A percentile compares a stretch with the other conserved stretches of the same genome.
Evolutionary conservation across 2,113 vertebrate species (phyloP).

Genomic region (Lanius ludovicianus): DNA sequence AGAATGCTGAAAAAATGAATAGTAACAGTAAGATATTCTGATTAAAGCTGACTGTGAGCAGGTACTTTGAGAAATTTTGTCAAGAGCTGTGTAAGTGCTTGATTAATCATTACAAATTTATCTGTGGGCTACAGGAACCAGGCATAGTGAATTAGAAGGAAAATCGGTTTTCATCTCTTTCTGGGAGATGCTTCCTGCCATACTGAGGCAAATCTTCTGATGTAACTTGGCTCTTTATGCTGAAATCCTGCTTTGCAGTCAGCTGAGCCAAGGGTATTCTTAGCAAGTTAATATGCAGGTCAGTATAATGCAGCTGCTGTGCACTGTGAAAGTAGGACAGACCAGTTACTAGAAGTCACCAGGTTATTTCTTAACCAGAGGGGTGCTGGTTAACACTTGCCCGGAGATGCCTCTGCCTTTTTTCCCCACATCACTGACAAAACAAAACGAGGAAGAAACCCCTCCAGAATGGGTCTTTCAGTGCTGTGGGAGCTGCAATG

Average conservation of each 20-base stretch:
- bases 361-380: not conserved
- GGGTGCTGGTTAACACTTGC: not conserved
- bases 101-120: conserved; percentile 11
- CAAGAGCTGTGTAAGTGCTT: not conserved
- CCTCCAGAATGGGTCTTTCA: not conserved
- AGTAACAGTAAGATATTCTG: not conserved
- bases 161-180: not conserved
- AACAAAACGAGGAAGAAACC: not conserved
- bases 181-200: conserved; percentile 15
- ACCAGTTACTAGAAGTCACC: not conserved
- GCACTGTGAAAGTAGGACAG: conserved; percentile 17
- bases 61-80: conserved; percentile 4
- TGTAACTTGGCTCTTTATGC: conserved; percentile 16
- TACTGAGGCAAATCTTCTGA: conserved; percentile 31
- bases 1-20: not conserved
- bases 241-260: conserved; percentile 46
- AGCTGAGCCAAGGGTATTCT: conserved; percentile 39
- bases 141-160: not conserved
- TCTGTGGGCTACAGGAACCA: not conserved
- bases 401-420: not conserved
- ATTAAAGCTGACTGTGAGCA: conserved; percentile 6
- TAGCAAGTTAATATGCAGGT: conserved; percentile 13
- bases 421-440: not conserved
- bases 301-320: conserved; percentile 26
- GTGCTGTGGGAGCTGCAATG: not conserved